phyloP scores from a whole-genome alignment of 2,113 vertebrate genomes.

The Microcebus murinus region DNA sequence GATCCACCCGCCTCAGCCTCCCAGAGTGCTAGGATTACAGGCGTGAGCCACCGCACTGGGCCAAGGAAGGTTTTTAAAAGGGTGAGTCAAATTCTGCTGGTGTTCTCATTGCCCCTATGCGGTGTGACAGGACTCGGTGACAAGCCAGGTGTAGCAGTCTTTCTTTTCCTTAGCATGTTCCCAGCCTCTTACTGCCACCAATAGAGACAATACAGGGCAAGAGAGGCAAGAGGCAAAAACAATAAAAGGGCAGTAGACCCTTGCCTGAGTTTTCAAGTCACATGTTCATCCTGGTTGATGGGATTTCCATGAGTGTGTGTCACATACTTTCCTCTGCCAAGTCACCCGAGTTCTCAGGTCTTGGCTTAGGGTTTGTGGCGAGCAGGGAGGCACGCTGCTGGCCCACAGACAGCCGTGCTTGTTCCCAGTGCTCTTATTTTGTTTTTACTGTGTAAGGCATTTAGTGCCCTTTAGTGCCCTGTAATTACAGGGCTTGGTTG shows the following conservation, averaged over 20 bases:
- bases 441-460: constrained; percentile 31
- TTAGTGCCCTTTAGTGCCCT: not conserved
- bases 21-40: too few relatives aligned
- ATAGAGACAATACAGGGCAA: not conserved
- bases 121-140: constrained; percentile 60
- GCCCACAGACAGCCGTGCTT: not conserved
- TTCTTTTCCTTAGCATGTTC: constrained; percentile 40
- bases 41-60: too few relatives aligned
- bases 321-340: not conserved
- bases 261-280: not conserved
- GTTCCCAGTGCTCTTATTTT: constrained; percentile 27
- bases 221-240: not conserved
- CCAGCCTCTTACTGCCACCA: constrained; percentile 17
- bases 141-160: constrained; percentile 41
- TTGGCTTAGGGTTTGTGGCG: not conserved
- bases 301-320: not conserved
- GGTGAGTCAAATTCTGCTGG: constrained; percentile 63
- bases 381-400: not conserved
- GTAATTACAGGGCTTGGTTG: not conserved
- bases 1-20: too few relatives aligned
- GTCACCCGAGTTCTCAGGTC: constrained; percentile 37
- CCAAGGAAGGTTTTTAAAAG: not conserved
- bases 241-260: not conserved
- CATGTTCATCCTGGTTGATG: not conserved
- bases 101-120: constrained; percentile 76